phyloP scores from a whole-genome alignment of 2,888 invertebrate genomes.

The Macaria liturata region DNA sequence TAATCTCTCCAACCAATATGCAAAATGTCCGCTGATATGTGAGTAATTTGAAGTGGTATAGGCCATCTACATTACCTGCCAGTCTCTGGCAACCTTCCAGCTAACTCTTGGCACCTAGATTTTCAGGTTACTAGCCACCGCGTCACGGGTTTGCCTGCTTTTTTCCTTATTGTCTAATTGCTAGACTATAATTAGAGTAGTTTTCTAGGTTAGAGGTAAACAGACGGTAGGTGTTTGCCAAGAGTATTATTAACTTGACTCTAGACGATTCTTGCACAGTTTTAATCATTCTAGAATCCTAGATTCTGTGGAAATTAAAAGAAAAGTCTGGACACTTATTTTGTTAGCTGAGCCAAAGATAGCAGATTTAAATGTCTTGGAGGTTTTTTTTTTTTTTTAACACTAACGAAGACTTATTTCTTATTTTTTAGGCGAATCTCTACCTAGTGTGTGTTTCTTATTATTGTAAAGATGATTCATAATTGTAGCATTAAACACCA shows the following conservation, averaged over 20 bases:
- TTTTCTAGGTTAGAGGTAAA: conserved; percentile 31
- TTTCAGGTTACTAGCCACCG: conserved; percentile 38
- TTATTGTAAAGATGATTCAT: no score
- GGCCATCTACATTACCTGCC: conserved; percentile 44
- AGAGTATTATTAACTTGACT: conserved; percentile 8
- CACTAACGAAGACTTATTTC: no score
- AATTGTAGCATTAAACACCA: no score
- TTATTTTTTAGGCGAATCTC: no score
- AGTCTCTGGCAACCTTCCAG: conserved; percentile 45
- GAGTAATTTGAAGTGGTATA: conserved; percentile 38
- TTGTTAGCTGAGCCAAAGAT: no score
- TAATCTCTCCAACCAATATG: conserved; percentile 1
- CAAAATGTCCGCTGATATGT: conserved; percentile 33
- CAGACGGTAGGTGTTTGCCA: conserved; percentile 22
- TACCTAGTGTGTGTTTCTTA: no score
- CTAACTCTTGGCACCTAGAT: conserved; percentile 38
- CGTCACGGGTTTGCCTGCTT: conserved; percentile 42
- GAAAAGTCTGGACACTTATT: no score
- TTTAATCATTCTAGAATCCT: conserved; percentile 19
- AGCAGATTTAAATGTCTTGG: no score
- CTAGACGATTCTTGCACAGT: conserved; percentile 4
- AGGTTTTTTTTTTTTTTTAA: no score
- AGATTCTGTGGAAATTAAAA: no score
- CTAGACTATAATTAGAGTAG: conserved; percentile 25
- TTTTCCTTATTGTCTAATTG: conserved; percentile 35